A percentile compares a stretch with the other conserved stretches of the same genome.
Evolutionary conservation across 2,888 invertebrate species (phyloP).

Genomic region (Nephrotoma guestfalica): DNA sequence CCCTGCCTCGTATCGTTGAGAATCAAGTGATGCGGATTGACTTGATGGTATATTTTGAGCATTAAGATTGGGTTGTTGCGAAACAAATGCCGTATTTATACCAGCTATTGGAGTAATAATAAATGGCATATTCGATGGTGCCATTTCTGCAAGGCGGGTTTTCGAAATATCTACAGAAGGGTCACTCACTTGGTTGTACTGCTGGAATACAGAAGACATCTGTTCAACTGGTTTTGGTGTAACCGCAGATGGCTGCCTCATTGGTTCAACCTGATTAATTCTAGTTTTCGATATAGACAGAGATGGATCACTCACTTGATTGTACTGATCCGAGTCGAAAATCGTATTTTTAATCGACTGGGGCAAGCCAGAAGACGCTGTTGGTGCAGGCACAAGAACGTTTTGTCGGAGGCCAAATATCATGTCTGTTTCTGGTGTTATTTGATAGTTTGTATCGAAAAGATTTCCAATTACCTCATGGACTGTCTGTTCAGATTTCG

Average conservation of each 20-base stretch:
- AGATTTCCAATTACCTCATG: too few species aligned
- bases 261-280: background rate
- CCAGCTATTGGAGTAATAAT: too few species aligned
- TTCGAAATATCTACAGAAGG: background rate
- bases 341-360: background rate
- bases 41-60: too few species aligned
- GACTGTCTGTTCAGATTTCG: background rate
- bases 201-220: background rate
- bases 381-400: too few species aligned
- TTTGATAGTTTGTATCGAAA: too few species aligned
- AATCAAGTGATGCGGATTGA: too few species aligned
- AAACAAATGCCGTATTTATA: too few species aligned
- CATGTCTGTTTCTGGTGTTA: too few species aligned
- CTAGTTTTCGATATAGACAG: background rate
- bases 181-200: background rate
- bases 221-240: background rate
- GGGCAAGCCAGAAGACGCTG: too few species aligned
- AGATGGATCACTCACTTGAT: background rate
- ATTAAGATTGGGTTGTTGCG: too few species aligned
- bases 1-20: too few species aligned
- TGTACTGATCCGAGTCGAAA: background rate
- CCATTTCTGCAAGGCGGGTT: background rate
- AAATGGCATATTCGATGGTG: background rate
- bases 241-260: background rate
- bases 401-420: too few species aligned